Percentiles rank a stretch among this genome's conserved stretches.
Evolutionary conservation across 1,140 invertebrate species (phyloP).

Genomic region (Asbolus verrucosus): DNA sequence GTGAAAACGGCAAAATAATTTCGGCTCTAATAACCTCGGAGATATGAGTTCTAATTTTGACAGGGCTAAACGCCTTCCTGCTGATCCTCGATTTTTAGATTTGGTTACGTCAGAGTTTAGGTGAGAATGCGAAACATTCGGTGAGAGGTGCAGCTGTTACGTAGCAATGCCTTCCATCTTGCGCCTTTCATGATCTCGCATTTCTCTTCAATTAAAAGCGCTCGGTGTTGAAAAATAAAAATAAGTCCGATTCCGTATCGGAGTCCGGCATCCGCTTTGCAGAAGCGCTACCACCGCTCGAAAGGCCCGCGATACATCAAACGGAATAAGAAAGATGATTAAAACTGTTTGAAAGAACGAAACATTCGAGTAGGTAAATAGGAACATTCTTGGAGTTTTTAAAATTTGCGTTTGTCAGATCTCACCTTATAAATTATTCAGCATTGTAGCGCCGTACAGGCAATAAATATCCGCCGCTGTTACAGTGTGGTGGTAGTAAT

Average conservation of each 20-base stretch:
- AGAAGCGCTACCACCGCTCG: conserved; percentile 32
- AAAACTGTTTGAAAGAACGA: conserved; percentile 56
- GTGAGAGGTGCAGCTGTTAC: conserved; percentile 17
- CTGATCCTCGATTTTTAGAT: conserved; percentile 5
- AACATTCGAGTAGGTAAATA: conserved; percentile 61
- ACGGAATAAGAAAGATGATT: conserved; percentile 53
- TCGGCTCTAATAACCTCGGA: conserved; percentile 10
- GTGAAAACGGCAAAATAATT: neutral
- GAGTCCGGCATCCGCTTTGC: neutral
- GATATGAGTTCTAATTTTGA: conserved; percentile 9
- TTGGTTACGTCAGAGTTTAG: conserved; percentile 8
- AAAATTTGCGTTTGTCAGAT: conserved; percentile 65
- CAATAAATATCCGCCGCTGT: conserved; percentile 61
- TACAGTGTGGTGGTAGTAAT: conserved; percentile 55
- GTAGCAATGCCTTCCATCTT: too few species aligned
- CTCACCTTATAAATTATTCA: conserved; percentile 65
- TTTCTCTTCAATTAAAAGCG: conserved; percentile 36
- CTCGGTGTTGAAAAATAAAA: conserved; percentile 14
- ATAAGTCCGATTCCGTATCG: conserved; percentile 6
- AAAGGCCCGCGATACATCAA: conserved; percentile 53
- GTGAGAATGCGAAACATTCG: conserved; percentile 17
- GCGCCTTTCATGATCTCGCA: conserved; percentile 2
- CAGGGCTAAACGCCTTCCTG: neutral
- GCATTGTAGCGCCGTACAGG: conserved; percentile 59
- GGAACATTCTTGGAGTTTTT: conserved; percentile 63